Evolutionary conservation across 2,888 invertebrate genomes (phyloP).

Genomic region (Branchipolynoe longqiensis): DNA sequence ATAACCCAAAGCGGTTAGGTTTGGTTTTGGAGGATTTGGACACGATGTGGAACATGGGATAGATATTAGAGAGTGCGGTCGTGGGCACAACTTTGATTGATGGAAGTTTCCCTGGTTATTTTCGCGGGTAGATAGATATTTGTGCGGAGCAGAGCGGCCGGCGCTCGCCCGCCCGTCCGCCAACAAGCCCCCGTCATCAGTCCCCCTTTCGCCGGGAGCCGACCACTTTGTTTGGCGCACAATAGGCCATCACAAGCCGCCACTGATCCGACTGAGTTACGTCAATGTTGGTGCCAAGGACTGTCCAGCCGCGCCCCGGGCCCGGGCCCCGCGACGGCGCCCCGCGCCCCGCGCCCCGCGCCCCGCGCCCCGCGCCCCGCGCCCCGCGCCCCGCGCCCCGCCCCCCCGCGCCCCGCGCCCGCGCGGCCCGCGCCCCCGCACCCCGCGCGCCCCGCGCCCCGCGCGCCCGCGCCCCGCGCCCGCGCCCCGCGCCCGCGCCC

Average conservation of each 20-base stretch:
- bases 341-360: background rate
- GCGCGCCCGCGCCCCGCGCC: background rate
- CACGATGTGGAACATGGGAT: too few relatives aligned
- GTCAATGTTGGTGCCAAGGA: constrained; percentile 37
- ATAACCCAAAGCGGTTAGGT: too few relatives aligned
- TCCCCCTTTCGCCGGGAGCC: background rate
- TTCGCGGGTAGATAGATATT: too few relatives aligned
- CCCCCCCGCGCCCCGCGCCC: background rate
- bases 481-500: background rate
- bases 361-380: background rate
- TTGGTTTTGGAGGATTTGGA: too few relatives aligned
- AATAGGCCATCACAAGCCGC: constrained; percentile 18
- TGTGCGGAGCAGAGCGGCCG: too few relatives aligned
- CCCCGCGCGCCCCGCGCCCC: background rate
- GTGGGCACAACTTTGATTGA: too few relatives aligned
- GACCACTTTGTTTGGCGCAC: constrained; percentile 16
- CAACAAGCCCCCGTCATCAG: constrained; percentile 30
- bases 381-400: background rate
- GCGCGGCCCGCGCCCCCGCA: background rate
- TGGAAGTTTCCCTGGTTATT: too few relatives aligned
- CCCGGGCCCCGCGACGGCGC: background rate
- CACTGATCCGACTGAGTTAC: constrained; percentile 30
- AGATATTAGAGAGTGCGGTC: too few relatives aligned
- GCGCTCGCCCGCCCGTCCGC: too few relatives aligned
- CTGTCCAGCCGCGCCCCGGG: background rate